Percentiles rank a stretch among this genome's conserved stretches.
Conservation (phyloP, 1,140 invertebrate species). For the Rhagoletis zephyria region DNA sequence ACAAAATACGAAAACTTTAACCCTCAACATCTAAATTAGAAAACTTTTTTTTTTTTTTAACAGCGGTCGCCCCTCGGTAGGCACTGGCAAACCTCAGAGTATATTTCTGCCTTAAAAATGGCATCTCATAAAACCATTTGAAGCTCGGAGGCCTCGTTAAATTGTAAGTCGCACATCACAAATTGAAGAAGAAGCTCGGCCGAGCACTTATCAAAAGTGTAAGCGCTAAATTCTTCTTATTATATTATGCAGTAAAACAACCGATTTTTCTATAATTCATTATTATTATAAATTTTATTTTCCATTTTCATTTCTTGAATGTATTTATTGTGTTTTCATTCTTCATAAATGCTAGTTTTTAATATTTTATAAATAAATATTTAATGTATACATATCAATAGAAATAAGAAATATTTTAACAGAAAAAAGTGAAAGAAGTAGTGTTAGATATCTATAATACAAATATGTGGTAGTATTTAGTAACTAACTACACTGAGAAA, state of each 20-base stretch:
- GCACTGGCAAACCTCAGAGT: too few relatives aligned
- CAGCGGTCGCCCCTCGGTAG: too few relatives aligned
- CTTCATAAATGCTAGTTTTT: slow-evolving; percentile 12
- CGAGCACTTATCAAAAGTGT: too few relatives aligned
- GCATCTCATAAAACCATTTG: too few relatives aligned
- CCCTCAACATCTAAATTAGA: too few relatives aligned
- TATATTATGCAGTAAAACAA: neutral
- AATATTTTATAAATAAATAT: slow-evolving; percentile 51
- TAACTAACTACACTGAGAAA: slow-evolving; percentile 41
- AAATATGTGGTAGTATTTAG: slow-evolving; percentile 26
- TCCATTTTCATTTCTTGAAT: neutral
- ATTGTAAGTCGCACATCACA: too few relatives aligned
- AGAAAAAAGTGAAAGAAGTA: neutral
- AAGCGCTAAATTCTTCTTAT: too few relatives aligned
- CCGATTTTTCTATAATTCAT: neutral
- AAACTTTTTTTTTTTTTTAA: too few relatives aligned
- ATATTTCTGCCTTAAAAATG: too few relatives aligned
- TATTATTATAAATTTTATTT: slow-evolving; percentile 32
- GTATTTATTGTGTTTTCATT: slow-evolving; percentile 26
- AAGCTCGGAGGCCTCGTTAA: too few relatives aligned
- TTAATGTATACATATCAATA: slow-evolving; percentile 46
- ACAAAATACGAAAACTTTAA: too few relatives aligned
- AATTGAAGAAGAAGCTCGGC: too few relatives aligned
- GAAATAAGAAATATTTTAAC: slow-evolving; percentile 14
- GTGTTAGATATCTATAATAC: neutral